A percentile compares a stretch with the other conserved stretches of the same genome.
phyloP scores from a whole-genome alignment of 2,797 vertebrate genomes.

The Macropus fuliginosus region DNA sequence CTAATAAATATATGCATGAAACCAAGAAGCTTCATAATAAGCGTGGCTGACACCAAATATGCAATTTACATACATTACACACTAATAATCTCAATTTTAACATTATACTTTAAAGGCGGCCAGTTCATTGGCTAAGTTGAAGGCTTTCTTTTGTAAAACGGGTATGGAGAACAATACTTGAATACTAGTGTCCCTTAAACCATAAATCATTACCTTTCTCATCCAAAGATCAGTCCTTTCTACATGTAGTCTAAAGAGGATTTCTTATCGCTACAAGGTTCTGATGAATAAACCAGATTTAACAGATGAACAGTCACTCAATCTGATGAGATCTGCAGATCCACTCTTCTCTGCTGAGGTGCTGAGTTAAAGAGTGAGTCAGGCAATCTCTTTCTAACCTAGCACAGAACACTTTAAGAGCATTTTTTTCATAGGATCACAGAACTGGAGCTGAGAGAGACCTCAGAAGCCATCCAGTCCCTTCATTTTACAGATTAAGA shows the following conservation, averaged over 20 bases:
- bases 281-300: slow-evolving; percentile 73
- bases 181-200: slow-evolving; percentile 36
- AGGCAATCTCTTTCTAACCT: slow-evolving; percentile 53
- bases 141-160: slow-evolving; percentile 71
- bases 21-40: slow-evolving; percentile 80
- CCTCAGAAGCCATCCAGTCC: not conserved
- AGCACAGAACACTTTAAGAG: slow-evolving; percentile 62
- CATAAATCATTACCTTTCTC: slow-evolving; percentile 70
- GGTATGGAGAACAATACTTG: slow-evolving; percentile 68
- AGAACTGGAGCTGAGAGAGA: not conserved
- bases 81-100: slow-evolving; percentile 86
- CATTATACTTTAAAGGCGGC: slow-evolving; percentile 77
- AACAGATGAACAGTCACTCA: slow-evolving; percentile 59
- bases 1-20: slow-evolving; percentile 82
- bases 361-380: slow-evolving; percentile 51
- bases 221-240: slow-evolving; percentile 47
- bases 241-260: slow-evolving; percentile 48
- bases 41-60: slow-evolving; percentile 89
- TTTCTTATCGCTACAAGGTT: slow-evolving; percentile 37
- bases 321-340: slow-evolving; percentile 74
- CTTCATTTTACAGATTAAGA: not conserved
- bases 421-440: slow-evolving; percentile 10
- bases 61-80: slow-evolving; percentile 98
- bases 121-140: slow-evolving; percentile 70
- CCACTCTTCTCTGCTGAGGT: slow-evolving; percentile 53